A percentile compares a stretch with the other conserved stretches of the same genome.
These are phyloP conservation scores for Anolis apletophallus DNA, from an alignment of 2,797 vertebrate species.

Conservation along the genomic window DNA sequence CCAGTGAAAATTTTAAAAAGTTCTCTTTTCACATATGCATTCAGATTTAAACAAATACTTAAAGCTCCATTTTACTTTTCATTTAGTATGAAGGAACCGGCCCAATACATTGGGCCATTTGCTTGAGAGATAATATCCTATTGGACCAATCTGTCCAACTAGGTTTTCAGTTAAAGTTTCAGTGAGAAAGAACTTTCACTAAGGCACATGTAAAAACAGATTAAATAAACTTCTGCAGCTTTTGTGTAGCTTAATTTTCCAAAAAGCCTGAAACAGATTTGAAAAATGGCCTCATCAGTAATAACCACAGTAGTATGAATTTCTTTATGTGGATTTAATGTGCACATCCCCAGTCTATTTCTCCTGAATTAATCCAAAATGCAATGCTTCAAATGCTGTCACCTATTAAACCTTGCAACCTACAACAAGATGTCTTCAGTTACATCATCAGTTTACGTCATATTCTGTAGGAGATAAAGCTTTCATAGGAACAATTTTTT, in stretches of 20 bases:
- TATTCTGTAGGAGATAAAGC: no score
- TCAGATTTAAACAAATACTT: not conserved
- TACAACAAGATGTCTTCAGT: not conserved
- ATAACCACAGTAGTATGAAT: not conserved
- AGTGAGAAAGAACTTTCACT: no score
- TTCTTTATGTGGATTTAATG: not conserved
- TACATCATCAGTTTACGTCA: not conserved
- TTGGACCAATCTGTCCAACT: not conserved
- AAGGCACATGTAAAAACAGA: not conserved
- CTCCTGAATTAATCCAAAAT: not conserved
- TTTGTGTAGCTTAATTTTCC: not conserved
- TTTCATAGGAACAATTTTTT: not conserved
- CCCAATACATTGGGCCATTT: not conserved
- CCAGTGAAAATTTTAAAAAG: not conserved
- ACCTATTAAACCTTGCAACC: not conserved
- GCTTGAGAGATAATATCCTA: not conserved
- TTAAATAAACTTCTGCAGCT: not conserved
- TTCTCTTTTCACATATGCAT: not conserved
- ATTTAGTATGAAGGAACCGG: not conserved
- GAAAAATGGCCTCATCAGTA: not conserved
- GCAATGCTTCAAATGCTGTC: not conserved
- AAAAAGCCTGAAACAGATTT: not conserved
- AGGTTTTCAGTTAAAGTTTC: not conserved
- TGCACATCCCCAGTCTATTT: not conserved
- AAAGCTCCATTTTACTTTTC: not conserved